These are phyloP conservation scores for Pelosia muscerda DNA, from an alignment of 2,888 invertebrate species.

Conservation along the genomic window DNA sequence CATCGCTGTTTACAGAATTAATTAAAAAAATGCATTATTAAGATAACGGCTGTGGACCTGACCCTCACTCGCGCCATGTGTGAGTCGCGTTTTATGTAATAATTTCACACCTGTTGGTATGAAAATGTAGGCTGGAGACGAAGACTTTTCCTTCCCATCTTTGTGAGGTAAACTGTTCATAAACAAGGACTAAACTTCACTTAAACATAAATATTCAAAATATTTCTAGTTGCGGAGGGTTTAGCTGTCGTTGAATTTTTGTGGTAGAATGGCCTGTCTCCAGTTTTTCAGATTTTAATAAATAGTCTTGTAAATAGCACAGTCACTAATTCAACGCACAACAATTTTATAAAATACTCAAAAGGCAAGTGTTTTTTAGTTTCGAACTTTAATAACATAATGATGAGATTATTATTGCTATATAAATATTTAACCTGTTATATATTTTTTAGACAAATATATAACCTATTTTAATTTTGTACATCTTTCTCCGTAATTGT, in stretches of 20 bases:
- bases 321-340: slow-evolving; percentile 24
- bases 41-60: too few relatives aligned
- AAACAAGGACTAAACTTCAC: background rate
- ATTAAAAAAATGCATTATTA: too few relatives aligned
- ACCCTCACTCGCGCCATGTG: too few relatives aligned
- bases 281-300: background rate
- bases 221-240: background rate
- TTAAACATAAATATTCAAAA: background rate
- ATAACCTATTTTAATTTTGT: slow-evolving; percentile 29
- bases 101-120: background rate
- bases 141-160: background rate
- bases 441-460: slow-evolving; percentile 25
- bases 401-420: slow-evolving; percentile 15
- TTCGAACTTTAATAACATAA: background rate
- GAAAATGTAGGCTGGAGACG: slow-evolving; percentile 2
- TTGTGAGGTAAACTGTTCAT: slow-evolving; percentile 3
- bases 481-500: slow-evolving; percentile 32
- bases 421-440: slow-evolving; percentile 8
- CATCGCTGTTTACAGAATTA: too few relatives aligned
- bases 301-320: slow-evolving; percentile 1
- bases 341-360: background rate
- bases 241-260: background rate
- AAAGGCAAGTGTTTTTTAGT: background rate
- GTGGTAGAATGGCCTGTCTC: background rate
- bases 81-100: too few relatives aligned